Percentiles rank a stretch among this genome's conserved stretches.
Conservation (phyloP, 2,113 vertebrate genomes). For the Anser cygnoides region DNA sequence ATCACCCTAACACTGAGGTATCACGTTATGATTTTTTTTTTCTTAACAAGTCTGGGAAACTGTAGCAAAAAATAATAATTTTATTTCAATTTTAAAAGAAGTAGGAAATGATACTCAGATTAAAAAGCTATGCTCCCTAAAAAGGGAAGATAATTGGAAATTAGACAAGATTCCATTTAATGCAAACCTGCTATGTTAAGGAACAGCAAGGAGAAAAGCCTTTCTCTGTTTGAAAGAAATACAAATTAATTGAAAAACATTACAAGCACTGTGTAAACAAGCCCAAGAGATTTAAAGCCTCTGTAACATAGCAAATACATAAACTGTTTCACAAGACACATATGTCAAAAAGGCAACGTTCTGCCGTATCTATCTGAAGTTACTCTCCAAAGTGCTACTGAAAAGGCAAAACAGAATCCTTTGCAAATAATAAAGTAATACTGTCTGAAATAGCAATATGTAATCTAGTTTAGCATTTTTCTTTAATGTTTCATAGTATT, state of each 20-base stretch:
- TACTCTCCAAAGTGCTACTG: conserved; percentile 21
- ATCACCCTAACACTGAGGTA: background rate
- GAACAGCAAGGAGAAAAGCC: background rate
- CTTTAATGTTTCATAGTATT: background rate
- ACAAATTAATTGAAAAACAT: conserved; percentile 17
- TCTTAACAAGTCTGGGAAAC: background rate
- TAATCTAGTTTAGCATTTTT: background rate
- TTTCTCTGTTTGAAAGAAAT: conserved; percentile 22
- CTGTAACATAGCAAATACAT: conserved; percentile 11
- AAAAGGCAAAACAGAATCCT: background rate
- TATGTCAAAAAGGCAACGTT: background rate
- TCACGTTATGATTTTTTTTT: background rate
- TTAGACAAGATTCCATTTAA: conserved; percentile 4
- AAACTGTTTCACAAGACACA: conserved; percentile 8
- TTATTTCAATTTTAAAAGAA: background rate
- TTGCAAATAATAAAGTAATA: background rate
- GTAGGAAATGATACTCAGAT: background rate
- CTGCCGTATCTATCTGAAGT: background rate
- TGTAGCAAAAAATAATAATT: background rate
- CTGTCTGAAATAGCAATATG: background rate
- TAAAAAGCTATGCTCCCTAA: background rate
- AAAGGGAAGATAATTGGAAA: conserved; percentile 15
- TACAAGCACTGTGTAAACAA: conserved; percentile 45
- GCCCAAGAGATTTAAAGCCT: conserved; percentile 37
- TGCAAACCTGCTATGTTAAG: background rate